A percentile compares a stretch with the other conserved stretches of the same genome.
Conservation (phyloP, 2,888 invertebrate species). For the Vanessa cardui region DNA sequence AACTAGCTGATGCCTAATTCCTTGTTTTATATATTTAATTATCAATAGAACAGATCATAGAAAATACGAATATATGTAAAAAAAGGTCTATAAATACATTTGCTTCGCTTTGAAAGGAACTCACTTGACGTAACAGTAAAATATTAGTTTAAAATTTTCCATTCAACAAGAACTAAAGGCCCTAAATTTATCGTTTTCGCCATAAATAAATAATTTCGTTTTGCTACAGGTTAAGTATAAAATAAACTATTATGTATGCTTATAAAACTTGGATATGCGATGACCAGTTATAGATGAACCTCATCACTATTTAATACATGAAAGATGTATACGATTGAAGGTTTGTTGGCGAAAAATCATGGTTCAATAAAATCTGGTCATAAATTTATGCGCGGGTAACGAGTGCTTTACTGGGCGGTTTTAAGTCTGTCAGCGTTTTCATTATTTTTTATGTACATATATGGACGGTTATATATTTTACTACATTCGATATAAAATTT, state of each 20-base stretch:
- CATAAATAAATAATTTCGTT: neutral
- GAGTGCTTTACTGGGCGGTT: slow-evolving; percentile 36
- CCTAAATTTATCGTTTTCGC: neutral
- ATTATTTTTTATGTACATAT: slow-evolving; percentile 40
- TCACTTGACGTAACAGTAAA: no score
- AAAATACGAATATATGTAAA: no score
- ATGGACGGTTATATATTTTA: slow-evolving; percentile 36
- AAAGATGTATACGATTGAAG: slow-evolving; percentile 1
- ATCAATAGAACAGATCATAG: no score
- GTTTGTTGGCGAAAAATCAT: slow-evolving; percentile 29
- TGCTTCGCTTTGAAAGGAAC: no score
- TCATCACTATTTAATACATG: slow-evolving; percentile 23
- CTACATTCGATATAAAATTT: slow-evolving; percentile 35
- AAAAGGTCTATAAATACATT: no score
- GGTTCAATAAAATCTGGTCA: slow-evolving; percentile 34
- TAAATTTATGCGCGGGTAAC: slow-evolving; percentile 33
- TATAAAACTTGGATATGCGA: slow-evolving; percentile 31
- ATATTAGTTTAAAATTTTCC: neutral
- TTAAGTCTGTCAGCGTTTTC: slow-evolving; percentile 42
- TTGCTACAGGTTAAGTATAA: slow-evolving; percentile 44
- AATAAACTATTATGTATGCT: slow-evolving; percentile 42
- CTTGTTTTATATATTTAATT: no score
- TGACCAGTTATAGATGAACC: slow-evolving; percentile 42
- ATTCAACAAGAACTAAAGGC: neutral
- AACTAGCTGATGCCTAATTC: no score